Base-by-base conservation (phyloP, 2,797 vertebrate species). In the Scleropages formosus region DNA sequence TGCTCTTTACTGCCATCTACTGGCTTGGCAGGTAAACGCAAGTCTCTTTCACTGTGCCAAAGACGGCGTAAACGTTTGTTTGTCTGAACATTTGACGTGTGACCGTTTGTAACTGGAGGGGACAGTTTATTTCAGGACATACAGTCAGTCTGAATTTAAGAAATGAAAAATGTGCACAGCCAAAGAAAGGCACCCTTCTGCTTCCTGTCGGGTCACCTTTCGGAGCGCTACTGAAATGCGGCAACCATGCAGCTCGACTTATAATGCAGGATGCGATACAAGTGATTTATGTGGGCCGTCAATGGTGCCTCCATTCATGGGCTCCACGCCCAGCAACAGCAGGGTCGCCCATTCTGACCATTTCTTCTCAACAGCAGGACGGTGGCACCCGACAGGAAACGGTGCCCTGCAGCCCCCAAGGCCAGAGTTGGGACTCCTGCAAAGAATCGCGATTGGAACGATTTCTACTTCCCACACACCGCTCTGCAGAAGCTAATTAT, bases 221-320 rank as follows among this genome's bases (percentile, higher is more conserved):
- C 31, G 39, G 2, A 39, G 31, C 6, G 39, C 20, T 44, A 22
- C 20, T 49, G n/a, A 49, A 46, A 68, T 49, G 22, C 18, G 11
- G 46, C 39, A 6, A 20, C 39, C 46, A 22, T 15, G 20, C 18
- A 13, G 46, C 65, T 68, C 39, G 4, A 46, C 10, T 24, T 22
- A 10, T 13, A 63, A 63, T 13, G 24, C 65, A n/a, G n/a, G n/a
- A n/a, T n/a, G n/a, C n/a, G n/a, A n/a, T n/a, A 7, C 39, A 22
- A 68, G 49, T 68, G 65, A 68, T 68, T 68, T 49, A 68, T 68
- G 65, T 47, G 46, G 39, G 16, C 39, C 49, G 65, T 68, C 65
- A 49, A 0, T 12, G n/a, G 12, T 39, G 8, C 15, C 20, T 47
- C 10, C 20, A 7, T 67, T 49, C 65, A 67, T 1, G 65, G n/a